A percentile compares a stretch with the other conserved stretches of the same genome.
phyloP scores from a whole-genome alignment of 2,113 vertebrate genomes.

The Elephas maximus region DNA sequence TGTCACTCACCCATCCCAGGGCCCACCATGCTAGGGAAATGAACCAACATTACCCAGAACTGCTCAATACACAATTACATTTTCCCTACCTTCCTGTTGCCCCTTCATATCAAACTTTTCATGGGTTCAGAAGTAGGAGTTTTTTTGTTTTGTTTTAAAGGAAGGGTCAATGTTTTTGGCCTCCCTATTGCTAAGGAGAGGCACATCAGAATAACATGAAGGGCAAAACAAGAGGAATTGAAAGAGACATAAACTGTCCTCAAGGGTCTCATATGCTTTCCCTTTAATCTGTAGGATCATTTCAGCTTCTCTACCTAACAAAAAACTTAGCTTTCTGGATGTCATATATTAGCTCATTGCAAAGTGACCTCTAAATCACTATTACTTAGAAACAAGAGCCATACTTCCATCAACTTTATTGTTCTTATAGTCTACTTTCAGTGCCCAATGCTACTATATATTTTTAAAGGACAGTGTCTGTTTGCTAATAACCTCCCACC shows the following conservation, averaged over 20 bases:
- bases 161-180: conserved; percentile 56
- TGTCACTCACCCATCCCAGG: neutral
- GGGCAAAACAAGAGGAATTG: conserved; percentile 73
- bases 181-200: conserved; percentile 55
- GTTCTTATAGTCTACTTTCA: conserved; percentile 56
- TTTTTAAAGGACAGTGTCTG: conserved; percentile 66
- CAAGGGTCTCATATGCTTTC: conserved; percentile 65
- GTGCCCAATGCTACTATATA: neutral
- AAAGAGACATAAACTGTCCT: conserved; percentile 72
- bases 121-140: neutral
- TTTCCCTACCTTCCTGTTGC: neutral
- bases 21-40: neutral
- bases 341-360: conserved; percentile 55
- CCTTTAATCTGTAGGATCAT: conserved; percentile 69
- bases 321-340: conserved; percentile 59
- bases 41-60: neutral
- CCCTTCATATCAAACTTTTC: neutral
- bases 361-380: conserved; percentile 78
- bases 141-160: conserved; percentile 60
- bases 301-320: conserved; percentile 45
- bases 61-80: conserved; percentile 31
- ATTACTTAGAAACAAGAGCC: conserved; percentile 53
- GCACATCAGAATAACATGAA: conserved; percentile 61
- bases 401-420: conserved; percentile 34
- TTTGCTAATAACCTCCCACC: conserved; percentile 79